These are phyloP conservation scores for Neodon shergylaensis DNA, from an alignment of 2,113 vertebrate species.

Conservation along the genomic window DNA sequence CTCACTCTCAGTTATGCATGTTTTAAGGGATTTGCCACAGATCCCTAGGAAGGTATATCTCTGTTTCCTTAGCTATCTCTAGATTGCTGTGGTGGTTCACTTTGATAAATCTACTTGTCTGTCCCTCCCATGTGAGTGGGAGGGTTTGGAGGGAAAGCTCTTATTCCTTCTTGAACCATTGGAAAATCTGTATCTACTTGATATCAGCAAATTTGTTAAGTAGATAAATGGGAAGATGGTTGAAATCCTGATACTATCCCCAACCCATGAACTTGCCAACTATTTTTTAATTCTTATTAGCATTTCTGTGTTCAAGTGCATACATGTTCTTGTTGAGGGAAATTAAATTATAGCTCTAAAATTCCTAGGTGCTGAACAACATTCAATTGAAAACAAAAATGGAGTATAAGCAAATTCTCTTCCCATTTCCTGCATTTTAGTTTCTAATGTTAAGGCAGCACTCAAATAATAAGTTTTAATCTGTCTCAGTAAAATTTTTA, in stretches of 20 bases:
- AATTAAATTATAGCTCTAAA: background rate
- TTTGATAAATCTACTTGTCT: background rate
- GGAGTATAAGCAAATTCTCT: background rate
- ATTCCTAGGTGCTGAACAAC: background rate
- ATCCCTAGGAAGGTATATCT: too few species aligned
- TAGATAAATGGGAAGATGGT: too few species aligned
- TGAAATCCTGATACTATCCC: background rate
- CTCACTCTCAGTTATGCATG: background rate
- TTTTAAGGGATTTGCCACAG: background rate
- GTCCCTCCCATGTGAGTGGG: background rate
- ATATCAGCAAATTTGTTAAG: background rate
- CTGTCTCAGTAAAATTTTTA: background rate
- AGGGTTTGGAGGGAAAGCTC: background rate
- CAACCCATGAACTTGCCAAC: background rate
- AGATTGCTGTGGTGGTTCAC: background rate
- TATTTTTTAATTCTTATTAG: background rate
- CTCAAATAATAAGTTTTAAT: background rate
- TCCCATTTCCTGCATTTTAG: too few species aligned
- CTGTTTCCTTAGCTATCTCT: background rate
- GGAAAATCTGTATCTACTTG: background rate
- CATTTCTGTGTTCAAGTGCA: background rate
- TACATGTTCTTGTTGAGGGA: background rate
- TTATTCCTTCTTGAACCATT: background rate
- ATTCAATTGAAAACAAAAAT: background rate
- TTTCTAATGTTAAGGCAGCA: background rate